Conservation (phyloP, 1,140 invertebrate species). For the Drosophila jambulina region DNA sequence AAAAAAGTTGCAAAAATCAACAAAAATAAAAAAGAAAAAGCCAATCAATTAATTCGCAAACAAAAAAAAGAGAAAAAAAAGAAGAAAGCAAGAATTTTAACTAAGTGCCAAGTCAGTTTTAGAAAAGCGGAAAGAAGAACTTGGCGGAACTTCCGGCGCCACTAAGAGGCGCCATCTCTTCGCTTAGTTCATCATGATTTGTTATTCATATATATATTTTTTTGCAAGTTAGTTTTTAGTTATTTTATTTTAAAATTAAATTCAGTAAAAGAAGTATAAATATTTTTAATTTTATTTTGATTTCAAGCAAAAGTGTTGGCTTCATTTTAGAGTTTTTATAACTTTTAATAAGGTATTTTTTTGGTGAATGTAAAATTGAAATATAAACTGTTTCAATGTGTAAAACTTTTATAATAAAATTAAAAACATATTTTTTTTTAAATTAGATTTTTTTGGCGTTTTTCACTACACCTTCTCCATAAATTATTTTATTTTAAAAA, state of each 20-base stretch:
- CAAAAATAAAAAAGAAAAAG: conserved; percentile 25
- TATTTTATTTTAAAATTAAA: neutral
- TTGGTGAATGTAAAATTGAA: too few species aligned
- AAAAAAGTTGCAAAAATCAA: conserved; percentile 20
- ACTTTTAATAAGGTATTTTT: too few species aligned
- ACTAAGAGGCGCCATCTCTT: conserved; percentile 36
- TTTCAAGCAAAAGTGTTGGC: too few species aligned
- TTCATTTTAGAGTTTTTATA: too few species aligned
- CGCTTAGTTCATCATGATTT: conserved; percentile 4
- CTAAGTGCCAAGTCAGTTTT: conserved; percentile 59
- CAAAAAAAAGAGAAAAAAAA: neutral
- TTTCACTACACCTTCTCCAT: too few species aligned
- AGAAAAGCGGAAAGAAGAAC: conserved; percentile 17
- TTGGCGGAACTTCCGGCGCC: conserved; percentile 52
- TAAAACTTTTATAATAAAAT: too few species aligned
- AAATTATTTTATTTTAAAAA: too few species aligned
- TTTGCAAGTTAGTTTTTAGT: neutral
- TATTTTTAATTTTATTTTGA: too few species aligned
- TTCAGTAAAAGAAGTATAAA: neutral
- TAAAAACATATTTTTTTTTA: too few species aligned
- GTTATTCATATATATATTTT: neutral
- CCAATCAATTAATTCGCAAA: conserved; percentile 30
- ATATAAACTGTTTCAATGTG: neutral
- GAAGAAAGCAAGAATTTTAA: conserved; percentile 31
- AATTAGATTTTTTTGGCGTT: too few species aligned